A percentile compares a stretch with the other conserved stretches of the same genome.
Conservation (phyloP, 2,113 vertebrate genomes). For the Gopherus flavomarginatus region DNA sequence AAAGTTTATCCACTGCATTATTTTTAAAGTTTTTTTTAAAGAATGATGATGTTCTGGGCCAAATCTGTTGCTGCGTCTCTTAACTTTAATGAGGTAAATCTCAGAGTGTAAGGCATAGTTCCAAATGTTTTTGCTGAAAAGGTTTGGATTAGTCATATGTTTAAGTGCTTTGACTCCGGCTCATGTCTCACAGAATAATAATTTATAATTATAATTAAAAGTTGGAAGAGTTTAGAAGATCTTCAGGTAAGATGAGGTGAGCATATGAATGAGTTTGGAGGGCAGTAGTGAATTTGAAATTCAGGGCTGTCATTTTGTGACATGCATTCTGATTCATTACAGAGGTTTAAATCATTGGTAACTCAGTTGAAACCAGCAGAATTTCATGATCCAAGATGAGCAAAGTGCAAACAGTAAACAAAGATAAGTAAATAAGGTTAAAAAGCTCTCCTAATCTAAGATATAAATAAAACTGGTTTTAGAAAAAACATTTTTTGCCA, state of each 20-base stretch:
- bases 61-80: neutral
- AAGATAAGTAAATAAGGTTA: neutral
- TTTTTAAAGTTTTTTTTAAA: neutral
- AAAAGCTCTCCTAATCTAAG: neutral
- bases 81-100: neutral
- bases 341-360: neutral
- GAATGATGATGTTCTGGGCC: neutral
- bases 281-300: neutral
- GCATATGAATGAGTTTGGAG: neutral
- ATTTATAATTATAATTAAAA: neutral
- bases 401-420: neutral
- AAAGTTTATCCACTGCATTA: neutral
- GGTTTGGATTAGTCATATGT: neutral
- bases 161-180: neutral
- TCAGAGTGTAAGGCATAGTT: neutral
- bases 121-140: neutral
- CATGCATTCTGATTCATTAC: neutral
- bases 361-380: neutral
- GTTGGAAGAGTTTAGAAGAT: neutral
- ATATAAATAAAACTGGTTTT: neutral
- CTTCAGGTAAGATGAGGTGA: neutral
- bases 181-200: neutral
- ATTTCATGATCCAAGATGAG: neutral
- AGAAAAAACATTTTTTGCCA: neutral
- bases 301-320: neutral